Evolutionary conservation across 1,140 invertebrate genomes (phyloP), one percentile per base, ranked within the genome.

Genomic region (Pseudomyrmex gracilis): DNA sequence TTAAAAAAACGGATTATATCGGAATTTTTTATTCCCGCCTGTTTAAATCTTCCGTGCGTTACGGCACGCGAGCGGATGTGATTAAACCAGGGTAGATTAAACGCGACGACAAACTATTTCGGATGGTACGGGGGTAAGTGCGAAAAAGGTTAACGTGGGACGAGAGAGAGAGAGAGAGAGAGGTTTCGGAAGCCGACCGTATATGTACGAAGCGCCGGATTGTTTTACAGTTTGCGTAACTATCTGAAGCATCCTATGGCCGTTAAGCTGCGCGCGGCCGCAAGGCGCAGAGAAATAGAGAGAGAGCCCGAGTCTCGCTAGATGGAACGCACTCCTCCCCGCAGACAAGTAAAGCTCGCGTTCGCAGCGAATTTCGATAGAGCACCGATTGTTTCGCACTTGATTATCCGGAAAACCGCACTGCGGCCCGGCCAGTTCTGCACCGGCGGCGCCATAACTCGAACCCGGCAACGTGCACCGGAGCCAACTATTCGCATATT

Each of bases 391-490:
- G 85, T 90, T 90, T 90, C 85, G 89, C 89, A 88, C 89, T 90
- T 88, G 89, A 90, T 90, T 90, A 90, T 90, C 89, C 88, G 88
- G 88, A 90, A 90, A 90, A 90, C 88, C 88, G 85, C 88, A 89
- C 60, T 87, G 88, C 73, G 88, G 87, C 71, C 63, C 53, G 60
- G 34, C 80, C 83, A 70, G 82, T 86, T 88, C 87, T 88, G 73
- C 63, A 63, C 73, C 53, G 67, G 73, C 83, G 49, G 61, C 68
- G 78, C 87, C 73, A 88, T 88, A 88, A 88, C 87, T 88, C 73
- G 83, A 13, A 13, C 71, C 55, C 47, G 60, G 58, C 57, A 84
- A 55, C 63, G 73, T 57, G 55, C 78, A 43, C 57, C 55, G 49
- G 67, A 68, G 80, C 76, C 83, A 88, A 88, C 83, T 88, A 87